Percentiles rank a stretch among this genome's conserved stretches.
Evolutionary conservation across 2,113 vertebrate species (phyloP).

Genomic region (Acrocephalus arundinaceus): DNA sequence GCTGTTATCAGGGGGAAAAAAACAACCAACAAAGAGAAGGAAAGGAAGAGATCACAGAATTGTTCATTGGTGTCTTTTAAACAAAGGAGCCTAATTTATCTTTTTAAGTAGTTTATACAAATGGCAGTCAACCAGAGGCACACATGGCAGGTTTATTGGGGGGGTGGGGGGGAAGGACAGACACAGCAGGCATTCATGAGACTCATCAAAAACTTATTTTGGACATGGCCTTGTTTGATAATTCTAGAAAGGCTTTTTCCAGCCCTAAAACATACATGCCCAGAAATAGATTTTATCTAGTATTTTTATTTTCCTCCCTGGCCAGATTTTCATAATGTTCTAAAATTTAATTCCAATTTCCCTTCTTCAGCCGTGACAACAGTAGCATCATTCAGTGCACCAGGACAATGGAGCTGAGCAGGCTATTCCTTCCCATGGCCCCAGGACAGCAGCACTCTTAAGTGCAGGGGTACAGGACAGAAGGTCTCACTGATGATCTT

Average conservation of each 20-base stretch:
- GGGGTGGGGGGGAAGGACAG: fast-evolving
- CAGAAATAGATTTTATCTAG: background rate
- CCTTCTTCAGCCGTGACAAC: background rate
- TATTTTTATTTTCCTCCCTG: background rate
- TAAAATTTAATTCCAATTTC: background rate
- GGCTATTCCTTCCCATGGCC: fast-evolving
- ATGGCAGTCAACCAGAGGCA: background rate
- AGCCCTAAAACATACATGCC: background rate
- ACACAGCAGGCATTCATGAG: background rate
- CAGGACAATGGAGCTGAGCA: background rate
- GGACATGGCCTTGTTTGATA: fast-evolving
- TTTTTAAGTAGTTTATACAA: background rate
- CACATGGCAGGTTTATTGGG: fast-evolving
- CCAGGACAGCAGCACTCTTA: background rate
- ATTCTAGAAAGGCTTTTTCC: background rate
- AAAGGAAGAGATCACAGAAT: background rate
- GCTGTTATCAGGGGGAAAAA: background rate
- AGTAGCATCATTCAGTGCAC: background rate
- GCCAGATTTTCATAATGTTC: background rate
- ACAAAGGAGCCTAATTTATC: background rate
- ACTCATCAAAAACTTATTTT: background rate
- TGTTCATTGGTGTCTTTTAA: background rate
- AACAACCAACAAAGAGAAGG: background rate
- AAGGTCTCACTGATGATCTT: background rate
- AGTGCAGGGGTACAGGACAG: background rate